These are phyloP conservation scores for Decapterus maruadsi DNA, from an alignment of 2,797 vertebrate genomes.

Conservation along the genomic window DNA sequence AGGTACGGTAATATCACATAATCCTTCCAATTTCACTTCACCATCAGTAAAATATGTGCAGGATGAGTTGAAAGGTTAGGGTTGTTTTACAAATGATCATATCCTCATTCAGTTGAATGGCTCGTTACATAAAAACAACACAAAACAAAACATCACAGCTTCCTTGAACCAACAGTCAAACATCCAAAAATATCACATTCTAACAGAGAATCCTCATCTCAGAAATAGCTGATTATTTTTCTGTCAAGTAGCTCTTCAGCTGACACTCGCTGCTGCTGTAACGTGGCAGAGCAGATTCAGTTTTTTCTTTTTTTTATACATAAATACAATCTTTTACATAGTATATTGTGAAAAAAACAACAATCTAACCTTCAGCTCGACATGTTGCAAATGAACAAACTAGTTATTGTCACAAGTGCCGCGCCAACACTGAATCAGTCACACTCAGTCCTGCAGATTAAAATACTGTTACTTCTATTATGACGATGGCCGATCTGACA, in stretches of 20 bases:
- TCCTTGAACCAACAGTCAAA: not conserved
- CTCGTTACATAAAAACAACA: not conserved
- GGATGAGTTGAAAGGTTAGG: not conserved
- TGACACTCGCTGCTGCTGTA: not conserved
- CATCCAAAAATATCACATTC: not conserved
- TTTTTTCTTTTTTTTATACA: not conserved
- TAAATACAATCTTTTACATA: too few species aligned
- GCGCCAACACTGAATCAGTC: too few species aligned
- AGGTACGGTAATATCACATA: not conserved
- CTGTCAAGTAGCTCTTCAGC: not conserved
- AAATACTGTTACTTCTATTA: not conserved
- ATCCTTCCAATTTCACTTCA: not conserved
- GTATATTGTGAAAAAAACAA: too few species aligned
- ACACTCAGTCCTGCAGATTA: too few species aligned
- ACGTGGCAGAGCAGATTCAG: not conserved
- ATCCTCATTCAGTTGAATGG: not conserved
- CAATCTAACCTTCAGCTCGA: too few species aligned
- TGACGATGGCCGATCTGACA: slow-evolving; percentile 29
- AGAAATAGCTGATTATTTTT: not conserved
- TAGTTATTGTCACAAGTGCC: too few species aligned
- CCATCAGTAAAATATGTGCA: not conserved
- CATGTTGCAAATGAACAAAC: too few species aligned
- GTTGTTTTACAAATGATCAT: not conserved
- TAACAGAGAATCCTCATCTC: not conserved
- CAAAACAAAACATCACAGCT: not conserved